A percentile compares a stretch with the other conserved stretches of the same genome.
phyloP scores from a whole-genome alignment of 2,888 invertebrate genomes.

The Andrena chrysosceles region DNA sequence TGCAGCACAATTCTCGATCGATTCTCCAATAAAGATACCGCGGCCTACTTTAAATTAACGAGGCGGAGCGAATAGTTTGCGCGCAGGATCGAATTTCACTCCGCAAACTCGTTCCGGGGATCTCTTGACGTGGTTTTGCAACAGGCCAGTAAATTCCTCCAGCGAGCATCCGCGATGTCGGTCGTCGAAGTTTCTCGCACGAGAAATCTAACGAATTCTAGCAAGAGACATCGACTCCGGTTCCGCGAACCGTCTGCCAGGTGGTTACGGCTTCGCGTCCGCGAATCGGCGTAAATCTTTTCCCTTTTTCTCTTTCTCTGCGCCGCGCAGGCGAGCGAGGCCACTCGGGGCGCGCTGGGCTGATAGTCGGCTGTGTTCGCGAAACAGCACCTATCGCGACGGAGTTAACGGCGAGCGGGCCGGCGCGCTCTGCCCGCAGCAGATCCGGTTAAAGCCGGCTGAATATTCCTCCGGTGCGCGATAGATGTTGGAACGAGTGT shows the following conservation, averaged over 20 bases:
- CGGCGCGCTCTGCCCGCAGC: slow-evolving; percentile 13
- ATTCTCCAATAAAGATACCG: background rate
- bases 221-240: too few relatives aligned
- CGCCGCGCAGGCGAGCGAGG: background rate
- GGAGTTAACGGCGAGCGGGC: background rate
- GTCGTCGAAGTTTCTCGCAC: too few relatives aligned
- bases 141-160: too few relatives aligned
- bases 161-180: too few relatives aligned
- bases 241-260: too few relatives aligned
- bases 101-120: background rate
- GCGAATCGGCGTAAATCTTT: too few relatives aligned
- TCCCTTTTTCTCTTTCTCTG: background rate
- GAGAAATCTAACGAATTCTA: too few relatives aligned
- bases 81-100: background rate
- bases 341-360: background rate
- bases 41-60: background rate
- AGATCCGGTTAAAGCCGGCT: slow-evolving; percentile 19
- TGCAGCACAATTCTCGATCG: background rate
- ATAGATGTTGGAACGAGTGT: slow-evolving; percentile 28
- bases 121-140: background rate
- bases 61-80: background rate
- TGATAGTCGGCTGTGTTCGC: background rate
- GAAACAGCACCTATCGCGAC: background rate
- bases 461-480: slow-evolving; percentile 14
- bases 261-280: too few relatives aligned